Evolutionary conservation across 2,113 vertebrate genomes (phyloP).

Genomic region (Apodemus speciosus): DNA sequence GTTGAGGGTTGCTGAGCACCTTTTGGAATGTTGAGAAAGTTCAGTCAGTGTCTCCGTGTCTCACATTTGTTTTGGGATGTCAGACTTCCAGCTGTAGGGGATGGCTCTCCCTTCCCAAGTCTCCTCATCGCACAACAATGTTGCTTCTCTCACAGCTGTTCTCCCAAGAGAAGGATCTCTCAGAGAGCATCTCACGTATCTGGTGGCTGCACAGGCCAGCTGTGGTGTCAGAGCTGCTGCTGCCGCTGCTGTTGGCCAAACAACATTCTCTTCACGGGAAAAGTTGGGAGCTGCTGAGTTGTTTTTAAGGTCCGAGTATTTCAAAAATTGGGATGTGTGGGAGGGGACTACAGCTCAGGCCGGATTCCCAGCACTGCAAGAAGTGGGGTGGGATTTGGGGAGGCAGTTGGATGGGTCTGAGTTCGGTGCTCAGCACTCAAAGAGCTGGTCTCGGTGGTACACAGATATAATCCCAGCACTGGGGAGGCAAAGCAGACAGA

Average conservation of each 20-base stretch:
- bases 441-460: not conserved
- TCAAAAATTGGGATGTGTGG: not conserved
- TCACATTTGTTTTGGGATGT: constrained; percentile 33
- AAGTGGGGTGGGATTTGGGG: too few relatives aligned
- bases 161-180: constrained; percentile 40
- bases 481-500: too few relatives aligned
- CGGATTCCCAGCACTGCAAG: not conserved
- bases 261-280: constrained; percentile 50
- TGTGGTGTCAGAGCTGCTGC: not conserved
- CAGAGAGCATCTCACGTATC: not conserved
- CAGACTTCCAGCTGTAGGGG: not conserved
- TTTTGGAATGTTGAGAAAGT: not conserved
- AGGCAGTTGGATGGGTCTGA: not conserved
- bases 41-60: not conserved
- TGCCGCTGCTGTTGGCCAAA: not conserved
- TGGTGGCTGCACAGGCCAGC: not conserved
- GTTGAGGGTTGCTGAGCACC: not conserved
- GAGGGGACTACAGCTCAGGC: not conserved
- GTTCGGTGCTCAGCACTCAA: not conserved
- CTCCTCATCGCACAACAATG: not conserved
- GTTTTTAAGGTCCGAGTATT: not conserved
- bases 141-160: constrained; percentile 56
- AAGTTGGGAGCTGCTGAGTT: not conserved
- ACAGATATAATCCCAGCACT: not conserved
- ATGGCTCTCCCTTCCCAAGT: not conserved